phyloP scores from a whole-genome alignment of 2,888 invertebrate genomes.

The Lysandra bellargus region DNA sequence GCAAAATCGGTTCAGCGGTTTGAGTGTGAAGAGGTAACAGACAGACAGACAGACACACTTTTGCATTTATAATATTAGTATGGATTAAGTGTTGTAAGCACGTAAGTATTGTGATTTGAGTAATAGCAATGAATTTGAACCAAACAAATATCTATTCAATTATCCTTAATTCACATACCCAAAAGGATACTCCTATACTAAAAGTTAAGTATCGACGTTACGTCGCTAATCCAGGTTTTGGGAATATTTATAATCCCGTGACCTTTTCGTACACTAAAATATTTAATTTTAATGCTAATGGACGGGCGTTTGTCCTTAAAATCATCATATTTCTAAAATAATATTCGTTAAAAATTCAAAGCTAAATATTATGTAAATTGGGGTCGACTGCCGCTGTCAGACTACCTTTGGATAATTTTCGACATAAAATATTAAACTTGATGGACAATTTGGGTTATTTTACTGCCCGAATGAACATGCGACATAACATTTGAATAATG shows the following conservation, averaged over 20 bases:
- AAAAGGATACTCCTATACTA: neutral
- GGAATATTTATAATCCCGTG: neutral
- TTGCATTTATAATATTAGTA: too few relatives aligned
- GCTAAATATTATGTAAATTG: constrained; percentile 5
- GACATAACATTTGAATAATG: too few relatives aligned
- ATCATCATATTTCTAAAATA: constrained; percentile 12
- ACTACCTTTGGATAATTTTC: neutral
- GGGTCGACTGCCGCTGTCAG: neutral
- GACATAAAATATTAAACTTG: neutral
- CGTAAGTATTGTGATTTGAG: too few relatives aligned
- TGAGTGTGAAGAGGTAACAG: too few relatives aligned
- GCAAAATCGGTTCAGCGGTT: too few relatives aligned
- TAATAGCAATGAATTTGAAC: too few relatives aligned
- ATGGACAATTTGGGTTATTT: neutral
- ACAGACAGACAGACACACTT: too few relatives aligned
- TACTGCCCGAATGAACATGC: neutral
- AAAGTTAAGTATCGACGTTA: neutral
- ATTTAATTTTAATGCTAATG: constrained; percentile 27
- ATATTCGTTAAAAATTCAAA: constrained; percentile 8
- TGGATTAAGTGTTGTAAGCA: too few relatives aligned
- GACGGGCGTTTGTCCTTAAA: constrained; percentile 15
- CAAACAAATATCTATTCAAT: neutral
- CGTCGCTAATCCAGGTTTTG: neutral
- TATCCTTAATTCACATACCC: neutral
- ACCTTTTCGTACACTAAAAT: constrained; percentile 2